phyloP scores from a whole-genome alignment of 2,113 vertebrate genomes.

The Phyllopteryx taeniolatus region DNA sequence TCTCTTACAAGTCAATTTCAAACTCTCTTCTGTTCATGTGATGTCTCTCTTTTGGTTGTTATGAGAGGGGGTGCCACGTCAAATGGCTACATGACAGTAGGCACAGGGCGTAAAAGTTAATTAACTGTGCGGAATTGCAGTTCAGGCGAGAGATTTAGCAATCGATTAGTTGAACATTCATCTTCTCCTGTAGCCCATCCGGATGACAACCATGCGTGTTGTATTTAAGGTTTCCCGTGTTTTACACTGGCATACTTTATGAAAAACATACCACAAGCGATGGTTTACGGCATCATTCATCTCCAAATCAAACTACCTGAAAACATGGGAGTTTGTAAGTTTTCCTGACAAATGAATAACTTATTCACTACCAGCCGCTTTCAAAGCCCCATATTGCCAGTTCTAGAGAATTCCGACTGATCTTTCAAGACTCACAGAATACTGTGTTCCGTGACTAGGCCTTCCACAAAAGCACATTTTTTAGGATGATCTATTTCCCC shows the following conservation, averaged over 20 bases:
- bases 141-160: neutral
- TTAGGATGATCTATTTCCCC: too few species aligned
- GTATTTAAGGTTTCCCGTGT: slow-evolving; percentile 33
- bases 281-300: too few species aligned
- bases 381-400: too few species aligned
- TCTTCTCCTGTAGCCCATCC: neutral
- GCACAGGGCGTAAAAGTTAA: neutral
- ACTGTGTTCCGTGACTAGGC: too few species aligned
- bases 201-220: slow-evolving; percentile 6
- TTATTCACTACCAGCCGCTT: too few species aligned
- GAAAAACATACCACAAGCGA: too few species aligned
- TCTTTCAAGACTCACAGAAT: too few species aligned
- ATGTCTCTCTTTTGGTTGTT: neutral
- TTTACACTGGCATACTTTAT: neutral
- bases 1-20: neutral
- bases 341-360: too few species aligned
- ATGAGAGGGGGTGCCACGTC: neutral
- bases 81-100: neutral
- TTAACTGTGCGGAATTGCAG: neutral
- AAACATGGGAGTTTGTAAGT: too few species aligned
- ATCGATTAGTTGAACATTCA: neutral
- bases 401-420: too few species aligned
- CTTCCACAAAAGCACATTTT: too few species aligned
- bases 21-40: neutral
- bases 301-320: too few species aligned